Evolutionary conservation across 1,140 invertebrate species (phyloP).

Genomic region (Mizuhopecten yessoensis): DNA sequence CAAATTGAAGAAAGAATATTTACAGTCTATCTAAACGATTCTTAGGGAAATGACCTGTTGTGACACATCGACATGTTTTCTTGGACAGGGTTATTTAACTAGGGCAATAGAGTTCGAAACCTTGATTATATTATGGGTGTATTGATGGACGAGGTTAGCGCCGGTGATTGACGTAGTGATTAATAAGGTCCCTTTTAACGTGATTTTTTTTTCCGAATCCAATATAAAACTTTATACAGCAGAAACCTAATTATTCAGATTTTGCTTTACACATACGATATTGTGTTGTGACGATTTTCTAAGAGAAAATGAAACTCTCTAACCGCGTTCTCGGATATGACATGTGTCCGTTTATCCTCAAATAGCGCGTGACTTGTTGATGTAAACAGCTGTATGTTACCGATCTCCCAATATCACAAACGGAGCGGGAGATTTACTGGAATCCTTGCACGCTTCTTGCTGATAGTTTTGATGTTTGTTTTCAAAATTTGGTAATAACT

Average conservation of each 20-base stretch:
- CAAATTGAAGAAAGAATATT: no score
- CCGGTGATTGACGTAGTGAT: no score
- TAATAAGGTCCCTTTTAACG: no score
- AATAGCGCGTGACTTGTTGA: background rate
- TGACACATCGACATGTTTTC: no score
- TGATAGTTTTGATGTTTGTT: slow-evolving; percentile 6
- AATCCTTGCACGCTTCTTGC: background rate
- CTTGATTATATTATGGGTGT: no score
- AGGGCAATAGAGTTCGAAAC: no score
- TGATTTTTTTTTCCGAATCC: background rate
- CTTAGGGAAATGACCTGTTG: no score
- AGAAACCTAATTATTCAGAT: no score
- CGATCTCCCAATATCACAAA: background rate
- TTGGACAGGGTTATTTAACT: no score
- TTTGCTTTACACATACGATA: no score
- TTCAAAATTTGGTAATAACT: slow-evolving; percentile 28
- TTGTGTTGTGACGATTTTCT: background rate
- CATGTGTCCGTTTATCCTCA: background rate
- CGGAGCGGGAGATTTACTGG: background rate
- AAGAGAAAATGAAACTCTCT: background rate
- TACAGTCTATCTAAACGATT: no score
- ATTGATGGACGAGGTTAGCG: no score
- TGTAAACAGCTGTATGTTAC: background rate
- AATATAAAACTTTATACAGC: background rate
- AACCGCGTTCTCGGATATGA: background rate